Conservation (phyloP, 2,888 invertebrate species). For the Sarcophaga variegata region DNA sequence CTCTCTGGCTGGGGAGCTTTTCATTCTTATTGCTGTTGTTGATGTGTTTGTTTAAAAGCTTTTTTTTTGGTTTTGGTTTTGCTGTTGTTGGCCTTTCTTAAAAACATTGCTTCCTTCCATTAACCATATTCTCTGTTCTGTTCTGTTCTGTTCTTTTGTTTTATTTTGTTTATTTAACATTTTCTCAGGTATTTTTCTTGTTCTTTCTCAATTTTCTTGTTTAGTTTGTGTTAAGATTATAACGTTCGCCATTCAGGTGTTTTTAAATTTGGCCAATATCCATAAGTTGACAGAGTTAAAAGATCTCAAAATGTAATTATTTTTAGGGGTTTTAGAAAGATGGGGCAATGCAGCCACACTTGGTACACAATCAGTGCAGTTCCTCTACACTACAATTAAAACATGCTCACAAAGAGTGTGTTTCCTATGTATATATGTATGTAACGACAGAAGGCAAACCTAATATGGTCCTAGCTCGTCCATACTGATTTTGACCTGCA, state of each 20-base stretch:
- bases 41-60: slow-evolving; percentile 67
- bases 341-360: too few species aligned
- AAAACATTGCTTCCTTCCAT: slow-evolving; percentile 71
- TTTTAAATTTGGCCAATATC: slow-evolving; percentile 12
- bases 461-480: too few species aligned
- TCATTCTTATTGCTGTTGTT: background rate
- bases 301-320: too few species aligned
- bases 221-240: slow-evolving; percentile 69
- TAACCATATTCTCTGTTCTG: slow-evolving; percentile 30
- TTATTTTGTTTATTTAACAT: slow-evolving; percentile 70
- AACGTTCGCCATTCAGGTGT: slow-evolving; percentile 45
- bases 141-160: background rate
- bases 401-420: too few species aligned
- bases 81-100: slow-evolving; percentile 67
- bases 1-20: slow-evolving; percentile 40
- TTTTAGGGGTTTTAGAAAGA: too few species aligned
- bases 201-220: background rate
- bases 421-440: too few species aligned
- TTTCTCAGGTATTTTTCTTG: slow-evolving; percentile 20
- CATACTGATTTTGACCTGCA: too few species aligned
- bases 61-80: slow-evolving; percentile 55
- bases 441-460: too few species aligned
- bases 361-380: too few species aligned
- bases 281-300: too few species aligned
- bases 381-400: too few species aligned